A percentile compares a stretch with the other conserved stretches of the same genome.
These are phyloP conservation scores for Ctenopoma kingsleyae DNA, from an alignment of 2,797 vertebrate species.

Conservation along the genomic window DNA sequence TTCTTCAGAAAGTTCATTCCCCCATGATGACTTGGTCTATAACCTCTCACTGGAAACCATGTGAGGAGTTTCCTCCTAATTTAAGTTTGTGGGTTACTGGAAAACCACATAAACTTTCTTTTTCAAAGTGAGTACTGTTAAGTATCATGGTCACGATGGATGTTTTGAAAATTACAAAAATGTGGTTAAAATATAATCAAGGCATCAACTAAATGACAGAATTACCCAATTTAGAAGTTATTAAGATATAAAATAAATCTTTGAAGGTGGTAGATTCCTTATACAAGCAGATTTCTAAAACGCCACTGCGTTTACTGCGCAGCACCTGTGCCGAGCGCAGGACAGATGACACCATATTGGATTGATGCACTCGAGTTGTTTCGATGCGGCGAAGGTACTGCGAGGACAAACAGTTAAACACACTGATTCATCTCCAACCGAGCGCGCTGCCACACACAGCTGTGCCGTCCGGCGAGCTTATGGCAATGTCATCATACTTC, in stretches of 20 bases:
- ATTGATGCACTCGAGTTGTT: conserved; percentile 91
- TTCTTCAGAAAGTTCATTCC: conserved; percentile 36
- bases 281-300: conserved; percentile 32
- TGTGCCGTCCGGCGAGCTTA: conserved; percentile 73
- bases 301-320: not conserved
- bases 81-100: conserved; percentile 38
- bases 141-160: not conserved
- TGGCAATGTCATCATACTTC: conserved; percentile 81
- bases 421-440: conserved; percentile 78
- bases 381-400: conserved; percentile 85
- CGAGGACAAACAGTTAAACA: conserved; percentile 84
- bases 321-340: conserved; percentile 86
- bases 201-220: not conserved
- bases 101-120: conserved; percentile 15
- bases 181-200: not conserved
- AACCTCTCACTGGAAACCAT: conserved; percentile 44
- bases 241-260: no score
- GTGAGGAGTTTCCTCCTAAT: conserved; percentile 46
- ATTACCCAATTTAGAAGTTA: conserved; percentile 5
- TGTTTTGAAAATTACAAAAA: conserved; percentile 13
- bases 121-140: not conserved
- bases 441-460: conserved; percentile 74
- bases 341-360: conserved; percentile 94
- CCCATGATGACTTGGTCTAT: conserved; percentile 13
- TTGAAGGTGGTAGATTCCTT: not conserved